Conservation (phyloP, 2,113 vertebrate genomes). For the Sardina pilchardus region DNA sequence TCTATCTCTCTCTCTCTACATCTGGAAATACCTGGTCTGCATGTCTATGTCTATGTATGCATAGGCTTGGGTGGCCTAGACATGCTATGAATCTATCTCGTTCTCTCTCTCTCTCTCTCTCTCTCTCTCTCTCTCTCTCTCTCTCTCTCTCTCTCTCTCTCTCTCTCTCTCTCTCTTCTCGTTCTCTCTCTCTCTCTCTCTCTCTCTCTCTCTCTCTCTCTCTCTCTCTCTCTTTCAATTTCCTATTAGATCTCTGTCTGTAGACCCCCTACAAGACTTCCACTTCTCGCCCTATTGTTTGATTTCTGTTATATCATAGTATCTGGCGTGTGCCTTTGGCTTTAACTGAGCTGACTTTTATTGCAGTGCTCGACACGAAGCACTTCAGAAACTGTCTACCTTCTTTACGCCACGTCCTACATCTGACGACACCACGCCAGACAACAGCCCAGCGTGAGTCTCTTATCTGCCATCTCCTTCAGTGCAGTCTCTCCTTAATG, state of each 20-base stretch:
- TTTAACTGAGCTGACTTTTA: background rate
- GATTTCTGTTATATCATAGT: background rate
- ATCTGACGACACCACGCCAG: slow-evolving; percentile 44
- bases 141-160: no score
- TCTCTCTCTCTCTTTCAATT: no score
- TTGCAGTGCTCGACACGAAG: slow-evolving; percentile 75
- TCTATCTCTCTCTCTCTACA: background rate
- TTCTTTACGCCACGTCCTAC: slow-evolving; percentile 68
- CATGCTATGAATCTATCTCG: no score
- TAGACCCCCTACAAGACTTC: background rate
- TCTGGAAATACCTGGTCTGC: background rate
- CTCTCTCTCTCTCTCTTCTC: no score
- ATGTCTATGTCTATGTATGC: no score
- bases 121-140: no score
- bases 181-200: no score
- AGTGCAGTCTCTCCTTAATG: background rate
- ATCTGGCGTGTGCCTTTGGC: no score
- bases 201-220: no score
- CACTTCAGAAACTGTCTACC: slow-evolving; percentile 69
- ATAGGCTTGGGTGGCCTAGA: background rate
- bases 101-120: no score
- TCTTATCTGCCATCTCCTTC: background rate
- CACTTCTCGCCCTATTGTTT: background rate
- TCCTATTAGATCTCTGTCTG: no score
- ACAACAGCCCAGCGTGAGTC: slow-evolving; percentile 33